phyloP scores from a whole-genome alignment of 2,888 invertebrate species.

The Calliphora vomitoria region DNA sequence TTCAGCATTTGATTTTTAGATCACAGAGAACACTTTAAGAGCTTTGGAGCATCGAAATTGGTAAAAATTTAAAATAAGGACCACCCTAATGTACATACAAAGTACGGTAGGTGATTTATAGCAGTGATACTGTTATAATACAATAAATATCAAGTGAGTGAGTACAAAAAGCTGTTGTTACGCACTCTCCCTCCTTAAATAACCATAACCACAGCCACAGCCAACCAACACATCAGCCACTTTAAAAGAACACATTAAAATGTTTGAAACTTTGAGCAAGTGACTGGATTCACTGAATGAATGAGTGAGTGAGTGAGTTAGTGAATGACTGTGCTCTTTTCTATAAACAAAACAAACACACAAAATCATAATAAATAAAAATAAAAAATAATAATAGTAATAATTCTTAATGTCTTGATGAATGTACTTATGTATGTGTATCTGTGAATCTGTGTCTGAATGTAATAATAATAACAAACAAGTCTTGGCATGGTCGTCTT shows the following conservation, averaged over 20 bases:
- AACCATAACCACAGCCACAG: neutral
- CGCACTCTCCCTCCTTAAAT: neutral
- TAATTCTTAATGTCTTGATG: conserved; percentile 3
- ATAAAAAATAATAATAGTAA: conserved; percentile 21
- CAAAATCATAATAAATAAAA: neutral
- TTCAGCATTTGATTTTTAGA: too few relatives aligned
- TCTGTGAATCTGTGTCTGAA: neutral
- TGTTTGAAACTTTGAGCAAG: neutral
- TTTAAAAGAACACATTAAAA: conserved; percentile 23
- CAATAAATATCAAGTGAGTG: neutral
- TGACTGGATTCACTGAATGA: neutral
- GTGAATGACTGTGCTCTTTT: conserved; percentile 11
- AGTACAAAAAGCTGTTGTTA: conserved; percentile 1
- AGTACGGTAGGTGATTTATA: neutral
- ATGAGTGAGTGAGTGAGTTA: neutral
- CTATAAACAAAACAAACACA: neutral
- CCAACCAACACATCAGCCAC: neutral
- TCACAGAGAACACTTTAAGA: too few relatives aligned
- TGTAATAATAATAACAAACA: conserved; percentile 1
- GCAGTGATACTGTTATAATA: neutral
- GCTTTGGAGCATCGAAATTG: too few relatives aligned
- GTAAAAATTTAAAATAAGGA: too few relatives aligned
- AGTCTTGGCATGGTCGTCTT: conserved; percentile 2
- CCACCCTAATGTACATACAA: too few relatives aligned
- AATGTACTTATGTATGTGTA: neutral